phyloP scores from a whole-genome alignment of 2,888 invertebrate genomes.

The Agonopterix arenella region DNA sequence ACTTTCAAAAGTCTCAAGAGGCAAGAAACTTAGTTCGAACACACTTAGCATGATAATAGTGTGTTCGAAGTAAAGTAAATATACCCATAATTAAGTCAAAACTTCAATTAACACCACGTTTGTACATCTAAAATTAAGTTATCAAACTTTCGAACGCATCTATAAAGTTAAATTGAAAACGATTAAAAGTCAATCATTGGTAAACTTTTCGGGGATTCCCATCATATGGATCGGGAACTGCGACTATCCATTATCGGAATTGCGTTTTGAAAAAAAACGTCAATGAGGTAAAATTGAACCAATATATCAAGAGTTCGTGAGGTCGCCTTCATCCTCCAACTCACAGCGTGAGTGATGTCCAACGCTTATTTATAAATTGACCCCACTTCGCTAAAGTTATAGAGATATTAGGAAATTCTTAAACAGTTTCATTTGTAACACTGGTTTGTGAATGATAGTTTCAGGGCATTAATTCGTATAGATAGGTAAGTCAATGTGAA shows the following conservation, averaged over 20 bases:
- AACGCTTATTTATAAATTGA: constrained; percentile 64
- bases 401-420: not conserved
- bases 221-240: constrained; percentile 45
- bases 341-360: constrained; percentile 52
- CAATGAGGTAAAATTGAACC: constrained; percentile 43
- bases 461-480: too few relatives aligned
- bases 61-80: too few relatives aligned
- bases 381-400: constrained; percentile 35
- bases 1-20: too few relatives aligned
- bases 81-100: not conserved
- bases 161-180: constrained; percentile 61
- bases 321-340: constrained; percentile 28
- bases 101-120: constrained; percentile 13
- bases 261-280: constrained; percentile 34
- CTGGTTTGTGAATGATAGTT: too few relatives aligned
- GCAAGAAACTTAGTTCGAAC: too few relatives aligned
- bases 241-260: constrained; percentile 31
- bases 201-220: constrained; percentile 35
- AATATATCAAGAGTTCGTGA: constrained; percentile 55
- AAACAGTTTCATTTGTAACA: not conserved
- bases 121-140: constrained; percentile 36
- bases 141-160: constrained; percentile 47
- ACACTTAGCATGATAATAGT: too few relatives aligned
- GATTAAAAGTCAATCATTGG: constrained; percentile 54
- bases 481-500: too few relatives aligned